phyloP scores from a whole-genome alignment of 2,888 invertebrate genomes.

The Andrena chrysosceles region DNA sequence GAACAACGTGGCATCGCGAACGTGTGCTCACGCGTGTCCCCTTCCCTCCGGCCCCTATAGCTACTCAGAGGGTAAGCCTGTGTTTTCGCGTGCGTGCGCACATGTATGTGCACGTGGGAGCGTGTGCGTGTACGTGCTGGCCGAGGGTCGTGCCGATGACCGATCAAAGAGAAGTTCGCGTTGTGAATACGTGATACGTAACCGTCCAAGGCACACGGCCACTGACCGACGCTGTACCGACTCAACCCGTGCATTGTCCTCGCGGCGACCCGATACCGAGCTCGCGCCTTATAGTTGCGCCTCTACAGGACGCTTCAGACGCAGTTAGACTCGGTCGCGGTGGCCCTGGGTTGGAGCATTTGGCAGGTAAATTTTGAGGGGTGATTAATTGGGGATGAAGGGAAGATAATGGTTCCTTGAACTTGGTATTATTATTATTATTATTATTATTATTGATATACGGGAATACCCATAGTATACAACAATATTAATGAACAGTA shows the following conservation, averaged over 20 bases:
- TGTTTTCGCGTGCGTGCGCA: conserved; percentile 9
- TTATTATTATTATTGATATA: no score
- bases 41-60: conserved; percentile 24
- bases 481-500: no score
- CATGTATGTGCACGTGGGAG: conserved; percentile 1
- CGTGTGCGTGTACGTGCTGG: conserved; percentile 40
- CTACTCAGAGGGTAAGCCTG: neutral
- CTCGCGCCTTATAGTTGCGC: conserved; percentile 25
- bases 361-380: no score
- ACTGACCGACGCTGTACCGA: conserved; percentile 78
- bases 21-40: conserved; percentile 50
- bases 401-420: no score
- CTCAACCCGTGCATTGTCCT: conserved; percentile 77
- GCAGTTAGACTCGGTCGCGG: no score
- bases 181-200: conserved; percentile 83
- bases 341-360: no score
- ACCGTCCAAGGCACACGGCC: conserved; percentile 81
- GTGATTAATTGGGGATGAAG: no score
- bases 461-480: no score
- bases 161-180: conserved; percentile 82
- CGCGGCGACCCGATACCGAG: conserved; percentile 49
- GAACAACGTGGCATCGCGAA: conserved; percentile 52
- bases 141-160: conserved; percentile 83
- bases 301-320: neutral
- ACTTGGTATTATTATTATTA: no score